Base-by-base conservation (phyloP, 2,113 vertebrate species). In the Falcunculus frontatus region DNA sequence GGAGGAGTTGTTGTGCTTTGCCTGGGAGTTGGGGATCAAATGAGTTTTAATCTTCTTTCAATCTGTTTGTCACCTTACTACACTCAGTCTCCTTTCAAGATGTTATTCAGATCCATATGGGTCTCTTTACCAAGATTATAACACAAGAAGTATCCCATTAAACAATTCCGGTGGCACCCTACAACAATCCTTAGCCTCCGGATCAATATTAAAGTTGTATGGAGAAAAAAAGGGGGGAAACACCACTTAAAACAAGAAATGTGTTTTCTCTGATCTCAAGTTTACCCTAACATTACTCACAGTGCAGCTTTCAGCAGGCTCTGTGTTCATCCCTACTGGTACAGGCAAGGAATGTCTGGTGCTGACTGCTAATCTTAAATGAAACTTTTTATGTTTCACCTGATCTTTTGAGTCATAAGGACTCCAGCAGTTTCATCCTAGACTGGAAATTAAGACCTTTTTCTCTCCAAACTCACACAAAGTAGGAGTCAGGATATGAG, bases 21-120 rank as follows among this genome's bases (percentile, higher is more conserved):
- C 63, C 68, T 74, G 77, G 44, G 62, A 76, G 44, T 10, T 93
- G 85, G 88, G 33, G 79, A 92, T 95, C 84, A 56, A 68, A 62
- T 65, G 59, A 60, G 79, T 90, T 95, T 81, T 87, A 89, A 93
- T 92, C 81, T 82, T 57, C 79, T 94, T 94, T 82, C 78, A 73
- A 4, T 82, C 91, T 81, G 39, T 84, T 92, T 95, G 88, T 68
- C 74, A 7, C 53, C 90, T 92, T 87, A 49, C 15, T 82, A 13
- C 70, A 12, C 60, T 78, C 91, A 47, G 11, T 90, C 88, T 88
- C 42, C 87, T 95, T 74, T 85, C 25, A 85, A 85, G 94, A 84
- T 22, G 49, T 73, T 77, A 11, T 8, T 59, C 79, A 73, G 37
- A 85, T 87, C 84, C 78, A 37, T 64, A 57, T 42, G 75, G 50